Base-by-base conservation (phyloP, 2,797 vertebrate species). In the Channallabes apus region DNA sequence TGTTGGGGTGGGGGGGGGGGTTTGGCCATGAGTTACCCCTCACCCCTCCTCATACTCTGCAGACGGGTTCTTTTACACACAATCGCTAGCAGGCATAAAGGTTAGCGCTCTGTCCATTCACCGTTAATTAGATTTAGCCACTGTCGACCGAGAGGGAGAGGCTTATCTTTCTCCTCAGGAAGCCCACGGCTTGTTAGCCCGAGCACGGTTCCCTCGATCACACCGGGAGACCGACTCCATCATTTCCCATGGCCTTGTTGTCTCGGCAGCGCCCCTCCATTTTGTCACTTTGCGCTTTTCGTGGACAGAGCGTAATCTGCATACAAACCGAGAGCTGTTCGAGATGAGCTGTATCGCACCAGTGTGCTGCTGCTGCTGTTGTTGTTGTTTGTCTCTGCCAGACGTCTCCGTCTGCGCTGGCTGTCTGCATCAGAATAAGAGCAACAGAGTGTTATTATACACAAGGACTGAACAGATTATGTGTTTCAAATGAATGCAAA, bases 391-490 rank as follows among this genome's bases (percentile, higher is more conserved):
- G 29, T 69, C 64, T 69, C 24, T 80, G 64, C 69, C 82, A 85
- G 87, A 87, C 68, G 69, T 71, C 84, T 65, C 80, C 38, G 80
- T 87, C 83, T 87, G 64, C 80, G 22, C 61, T 54, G 54, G 77
- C 67, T 78, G 72, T 84, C 46, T 78, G 82, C 27, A 73, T 61
- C 85, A 85, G 84, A 80, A 77, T 61, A 68, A 54, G 83, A 59
- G 69, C 75, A 86, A 86, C 83, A 83, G 76, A 64, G 80, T 51
- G 54, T 81, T 84, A 86, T 90, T 86, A 83, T 92, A 71, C 87
- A 83, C 88, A 87, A 89, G 78, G n/a, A 67, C 65, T 54, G 62
- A 80, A 86, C 90, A 92, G 91, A 94, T 92, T 90, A 91, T 65
- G 24, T 54, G 78, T 29, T 22, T n/a, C 29, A 22, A 51, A 67